Conservation (phyloP, 2,797 vertebrate genomes). For the Crocodylus rhombifer region DNA sequence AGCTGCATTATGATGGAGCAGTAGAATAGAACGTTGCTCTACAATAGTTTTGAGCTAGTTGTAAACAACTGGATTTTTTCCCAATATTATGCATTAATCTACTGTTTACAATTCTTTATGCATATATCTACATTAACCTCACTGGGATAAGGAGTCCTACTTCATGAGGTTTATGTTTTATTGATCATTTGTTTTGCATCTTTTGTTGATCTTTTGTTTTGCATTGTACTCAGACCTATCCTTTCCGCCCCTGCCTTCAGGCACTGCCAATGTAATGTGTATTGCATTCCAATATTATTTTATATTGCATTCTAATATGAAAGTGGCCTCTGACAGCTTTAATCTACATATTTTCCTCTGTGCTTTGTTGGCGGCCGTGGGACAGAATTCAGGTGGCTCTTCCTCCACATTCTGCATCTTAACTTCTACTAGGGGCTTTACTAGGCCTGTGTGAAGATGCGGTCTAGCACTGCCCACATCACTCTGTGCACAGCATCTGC, state of each 20-base stretch:
- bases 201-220: neutral
- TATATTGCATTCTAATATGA: neutral
- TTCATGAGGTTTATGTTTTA: neutral
- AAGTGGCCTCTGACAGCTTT: neutral
- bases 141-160: neutral
- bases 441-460: accelerated
- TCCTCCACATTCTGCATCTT: accelerated
- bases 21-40: neutral
- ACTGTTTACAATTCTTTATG: neutral
- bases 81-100: neutral
- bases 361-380: neutral
- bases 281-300: neutral
- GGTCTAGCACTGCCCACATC: neutral
- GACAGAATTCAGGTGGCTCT: neutral
- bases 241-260: neutral
- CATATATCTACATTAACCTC: neutral
- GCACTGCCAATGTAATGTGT: neutral
- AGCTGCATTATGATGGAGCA: neutral
- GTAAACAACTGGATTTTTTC: too few species aligned
- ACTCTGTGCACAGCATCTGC: neutral
- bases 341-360: neutral
- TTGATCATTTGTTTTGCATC: neutral
- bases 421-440: neutral
- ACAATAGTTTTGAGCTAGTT: neutral
- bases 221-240: neutral